Percentiles rank a stretch among this genome's conserved stretches.
Evolutionary conservation across 2,888 invertebrate species (phyloP).

Genomic region (Camponotus fellah): DNA sequence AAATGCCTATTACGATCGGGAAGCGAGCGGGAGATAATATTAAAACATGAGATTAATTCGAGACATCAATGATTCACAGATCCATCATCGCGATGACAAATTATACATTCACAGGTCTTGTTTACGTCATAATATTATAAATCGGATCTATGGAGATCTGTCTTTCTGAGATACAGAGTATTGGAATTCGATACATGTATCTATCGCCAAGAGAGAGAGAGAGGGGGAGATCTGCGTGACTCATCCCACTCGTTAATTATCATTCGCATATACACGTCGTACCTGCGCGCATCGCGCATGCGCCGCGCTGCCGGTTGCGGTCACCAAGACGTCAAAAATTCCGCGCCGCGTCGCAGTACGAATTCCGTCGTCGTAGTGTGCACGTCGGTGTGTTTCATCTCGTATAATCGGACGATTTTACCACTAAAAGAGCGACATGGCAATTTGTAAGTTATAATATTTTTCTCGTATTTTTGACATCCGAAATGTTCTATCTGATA

Average conservation of each 20-base stretch:
- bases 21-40: background rate
- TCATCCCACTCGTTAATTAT: conserved; percentile 51
- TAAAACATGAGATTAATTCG: conserved; percentile 8
- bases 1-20: background rate
- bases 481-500: background rate
- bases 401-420: background rate
- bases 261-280: conserved; percentile 23
- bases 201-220: background rate
- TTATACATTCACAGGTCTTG: background rate
- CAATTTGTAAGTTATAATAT: conserved; percentile 63
- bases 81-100: background rate
- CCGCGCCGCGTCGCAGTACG: conserved; percentile 61
- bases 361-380: conserved; percentile 32
- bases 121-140: conserved; percentile 30
- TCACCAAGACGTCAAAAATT: conserved; percentile 48
- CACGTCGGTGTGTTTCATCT: background rate
- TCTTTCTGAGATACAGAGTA: background rate
- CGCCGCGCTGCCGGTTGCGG: background rate
- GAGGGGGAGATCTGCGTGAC: conserved; percentile 13
- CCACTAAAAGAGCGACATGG: conserved; percentile 54
- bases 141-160: conserved; percentile 37
- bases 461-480: background rate
- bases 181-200: conserved; percentile 24
- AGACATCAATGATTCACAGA: background rate
- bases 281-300: conserved; percentile 49